Base-by-base conservation (phyloP, 2,113 vertebrate genomes). In the Colaptes auratus region DNA sequence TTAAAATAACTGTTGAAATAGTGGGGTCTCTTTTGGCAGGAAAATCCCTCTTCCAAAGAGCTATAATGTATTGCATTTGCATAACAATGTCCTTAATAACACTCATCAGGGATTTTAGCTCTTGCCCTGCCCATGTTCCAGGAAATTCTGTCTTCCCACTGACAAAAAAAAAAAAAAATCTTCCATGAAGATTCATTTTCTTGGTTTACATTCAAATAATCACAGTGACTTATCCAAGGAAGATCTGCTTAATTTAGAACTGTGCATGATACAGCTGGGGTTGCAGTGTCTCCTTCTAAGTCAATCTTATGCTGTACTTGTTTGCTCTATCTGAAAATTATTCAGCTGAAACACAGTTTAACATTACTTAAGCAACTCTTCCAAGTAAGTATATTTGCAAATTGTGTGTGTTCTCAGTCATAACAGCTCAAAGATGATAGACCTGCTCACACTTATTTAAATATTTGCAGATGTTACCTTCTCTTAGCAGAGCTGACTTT, bases 71-170 rank as follows among this genome's bases (percentile, higher is more conserved):
- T 66, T 91, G 31, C 10, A 91, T 91, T 88, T 93, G 61, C 91
- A 65, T 93, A 92, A 89, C 71, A 92, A 77, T 84, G 35, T 77
- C 30, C 48, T 88, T 88, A 88, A 78, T 86, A 86, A 89, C 18
- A 92, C 16, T 79, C 67, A 64, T 64, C 31, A 31, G 72, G 67
- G 46, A 77, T 88, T 94, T 85, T 59, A 60, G 60, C 56, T 67
- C 16, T 90, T 90, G 61, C 24, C 39, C 76, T 91, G 79, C 36
- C 48, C 58, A 46, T 87, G 48, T 92, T 91, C 65, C 53, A 78
- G 72, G 85, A 95, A 94, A 58, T 58, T 60, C 75, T 94, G 55
- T 56, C 58, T 77, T 80, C 30, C 14, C 13, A 30, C 64, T 91
- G 58, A 31, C 91, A 67, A 67, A 28, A 74, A 74, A 56, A 60